These are phyloP conservation scores for Muntiacus reevesi DNA, from an alignment of 2,113 vertebrate genomes.

Conservation along the genomic window DNA sequence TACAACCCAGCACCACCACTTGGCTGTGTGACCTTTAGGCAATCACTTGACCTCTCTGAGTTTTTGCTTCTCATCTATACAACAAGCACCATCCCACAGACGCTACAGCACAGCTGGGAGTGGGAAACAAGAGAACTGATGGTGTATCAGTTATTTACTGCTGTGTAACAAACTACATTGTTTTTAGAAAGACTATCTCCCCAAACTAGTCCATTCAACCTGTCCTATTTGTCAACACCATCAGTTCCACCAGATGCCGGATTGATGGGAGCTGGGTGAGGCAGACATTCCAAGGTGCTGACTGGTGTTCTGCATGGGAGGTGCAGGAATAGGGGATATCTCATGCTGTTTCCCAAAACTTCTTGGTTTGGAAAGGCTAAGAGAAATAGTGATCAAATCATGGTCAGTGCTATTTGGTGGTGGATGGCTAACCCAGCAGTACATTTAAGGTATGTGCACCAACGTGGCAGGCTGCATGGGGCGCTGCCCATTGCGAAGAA, in stretches of 20 bases:
- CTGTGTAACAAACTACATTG: neutral
- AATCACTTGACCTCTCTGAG: neutral
- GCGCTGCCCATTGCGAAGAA: neutral
- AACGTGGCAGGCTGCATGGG: rapidly evolving
- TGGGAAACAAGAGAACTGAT: rapidly evolving
- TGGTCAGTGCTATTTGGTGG: neutral
- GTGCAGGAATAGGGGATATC: neutral
- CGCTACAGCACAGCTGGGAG: neutral
- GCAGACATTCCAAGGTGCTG: too few relatives aligned
- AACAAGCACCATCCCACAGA: neutral
- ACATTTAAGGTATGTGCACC: rapidly evolving
- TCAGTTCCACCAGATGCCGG: neutral
- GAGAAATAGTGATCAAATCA: neutral
- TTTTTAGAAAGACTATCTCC: neutral
- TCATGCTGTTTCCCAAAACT: neutral
- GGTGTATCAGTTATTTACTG: neutral
- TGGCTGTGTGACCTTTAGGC: neutral
- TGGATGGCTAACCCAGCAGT: neutral
- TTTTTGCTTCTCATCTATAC: neutral
- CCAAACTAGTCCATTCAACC: neutral
- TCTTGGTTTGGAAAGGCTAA: neutral
- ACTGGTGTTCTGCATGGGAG: neutral
- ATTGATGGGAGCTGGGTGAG: rapidly evolving
- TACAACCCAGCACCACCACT: neutral
- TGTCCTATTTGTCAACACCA: neutral